Evolutionary conservation across 1,140 invertebrate species (phyloP), one percentile per base, ranked within the genome.

Genomic region (Eufriesea mexicana): DNA sequence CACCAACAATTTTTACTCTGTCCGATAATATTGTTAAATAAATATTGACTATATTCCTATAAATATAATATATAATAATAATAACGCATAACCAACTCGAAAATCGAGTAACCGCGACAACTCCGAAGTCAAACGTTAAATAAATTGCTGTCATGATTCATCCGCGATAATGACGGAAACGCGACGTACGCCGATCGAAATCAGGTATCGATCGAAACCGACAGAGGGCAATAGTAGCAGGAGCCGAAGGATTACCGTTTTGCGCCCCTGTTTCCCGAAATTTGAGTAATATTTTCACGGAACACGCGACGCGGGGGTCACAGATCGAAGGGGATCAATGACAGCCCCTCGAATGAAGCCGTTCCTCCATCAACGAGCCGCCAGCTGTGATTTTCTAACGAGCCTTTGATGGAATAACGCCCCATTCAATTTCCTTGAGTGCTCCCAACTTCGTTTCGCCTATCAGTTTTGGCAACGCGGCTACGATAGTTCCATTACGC

Each of bases 401-500:
- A 70, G 67, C 72, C 73, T 64, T 67, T 80, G 82, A 87, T 87
- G 83, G 83, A 77, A 86, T 68, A 80, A 87, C 79, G 83, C 68
- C 67, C 73, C 67, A 71, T 80, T 84, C 82, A 87, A 87, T 87
- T 77, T 87, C 72, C 86, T 73, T 87, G 82, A 87, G 86, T 87
- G 86, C 76, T 76, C 64, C 62, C 64, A 55, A 73, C 61, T 45
- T 62, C 45, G 57, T 18, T 62, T 76, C 62, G 79, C 51, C 47
- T 64, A 67, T 67, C 62, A 57, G 51, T 82, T 76, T 76, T 55
- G 72, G 35, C 45, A 68, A 76, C 16, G 14, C 4, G 20, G 9
- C 59, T 10, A 16, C 20, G 35, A 73, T 54, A 61, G 47, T 64
- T 74, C 59, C 79, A 80, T 74, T 80, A 80, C n/a, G 16, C 35